phyloP scores from a whole-genome alignment of 2,113 vertebrate genomes.

The Paradoxurus hermaphroditus region DNA sequence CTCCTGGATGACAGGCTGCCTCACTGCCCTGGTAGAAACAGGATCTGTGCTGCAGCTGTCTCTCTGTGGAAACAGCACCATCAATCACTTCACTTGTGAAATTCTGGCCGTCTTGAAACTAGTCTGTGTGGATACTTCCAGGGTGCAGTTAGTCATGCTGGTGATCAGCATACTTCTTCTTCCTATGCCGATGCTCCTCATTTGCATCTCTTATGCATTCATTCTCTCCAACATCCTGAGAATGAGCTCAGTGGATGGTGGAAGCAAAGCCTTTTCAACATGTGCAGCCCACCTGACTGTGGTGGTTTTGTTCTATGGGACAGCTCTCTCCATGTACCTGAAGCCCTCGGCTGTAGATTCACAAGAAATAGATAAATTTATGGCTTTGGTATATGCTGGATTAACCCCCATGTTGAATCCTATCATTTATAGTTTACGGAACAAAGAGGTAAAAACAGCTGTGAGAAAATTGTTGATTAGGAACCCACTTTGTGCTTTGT shows the following conservation, averaged over 20 bases:
- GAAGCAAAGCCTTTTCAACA: conserved; percentile 76
- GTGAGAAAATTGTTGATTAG: conserved; percentile 51
- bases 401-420: conserved; percentile 70
- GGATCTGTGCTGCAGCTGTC: conserved; percentile 45
- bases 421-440: conserved; percentile 71
- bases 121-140: conserved; percentile 56
- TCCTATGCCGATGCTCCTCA: conserved; percentile 59
- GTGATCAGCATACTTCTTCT: conserved; percentile 46
- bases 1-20: conserved; percentile 60
- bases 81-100: conserved; percentile 76
- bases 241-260: conserved; percentile 51
- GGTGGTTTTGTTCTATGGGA: conserved; percentile 69
- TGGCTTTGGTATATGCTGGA: conserved; percentile 52
- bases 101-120: conserved; percentile 69
- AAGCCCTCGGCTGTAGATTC: conserved; percentile 61
- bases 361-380: conserved; percentile 65
- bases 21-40: conserved; percentile 50
- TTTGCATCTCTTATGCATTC: conserved; percentile 66
- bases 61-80: conserved; percentile 54
- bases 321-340: conserved; percentile 67
- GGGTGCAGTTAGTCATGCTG: conserved; percentile 36
- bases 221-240: conserved; percentile 66
- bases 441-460: conserved; percentile 68
- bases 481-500: neutral
- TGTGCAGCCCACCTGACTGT: conserved; percentile 72